phyloP scores from a whole-genome alignment of 2,113 vertebrate species.

The Alligator sinensis region DNA sequence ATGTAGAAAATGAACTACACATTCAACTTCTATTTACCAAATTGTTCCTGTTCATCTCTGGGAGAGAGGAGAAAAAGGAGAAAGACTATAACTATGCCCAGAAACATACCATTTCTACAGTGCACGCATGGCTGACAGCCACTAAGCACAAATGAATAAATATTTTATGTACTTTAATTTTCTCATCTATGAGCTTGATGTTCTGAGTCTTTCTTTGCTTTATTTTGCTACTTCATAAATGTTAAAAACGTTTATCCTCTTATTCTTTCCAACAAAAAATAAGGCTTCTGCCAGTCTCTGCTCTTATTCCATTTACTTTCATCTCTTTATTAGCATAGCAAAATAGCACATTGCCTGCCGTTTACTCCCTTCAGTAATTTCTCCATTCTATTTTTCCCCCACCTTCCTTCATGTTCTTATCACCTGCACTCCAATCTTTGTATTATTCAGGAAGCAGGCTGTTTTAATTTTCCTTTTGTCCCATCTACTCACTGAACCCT shows the following conservation, averaged over 20 bases:
- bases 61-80: conserved; percentile 14
- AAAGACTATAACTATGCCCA: conserved; percentile 43
- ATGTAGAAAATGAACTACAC: conserved; percentile 20
- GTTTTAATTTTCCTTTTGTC: neutral
- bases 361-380: conserved; percentile 46
- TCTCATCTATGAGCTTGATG: conserved; percentile 66
- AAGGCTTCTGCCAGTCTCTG: conserved; percentile 21
- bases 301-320: conserved; percentile 36
- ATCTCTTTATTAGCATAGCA: conserved; percentile 64
- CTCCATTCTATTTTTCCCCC: neutral
- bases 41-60: conserved; percentile 23
- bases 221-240: conserved; percentile 70
- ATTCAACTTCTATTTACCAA: conserved; percentile 38
- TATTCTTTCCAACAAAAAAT: conserved; percentile 42
- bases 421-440: neutral
- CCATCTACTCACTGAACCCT: conserved; percentile 21
- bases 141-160: conserved; percentile 65
- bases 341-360: conserved; percentile 55
- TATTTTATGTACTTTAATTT: conserved; percentile 81
- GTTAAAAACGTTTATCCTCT: conserved; percentile 53
- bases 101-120: conserved; percentile 32
- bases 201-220: conserved; percentile 61
- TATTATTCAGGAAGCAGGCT: neutral
- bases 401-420: neutral
- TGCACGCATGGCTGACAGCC: conserved; percentile 41